Conservation (phyloP, 2,888 invertebrate genomes). For the Gortyna flavago region DNA sequence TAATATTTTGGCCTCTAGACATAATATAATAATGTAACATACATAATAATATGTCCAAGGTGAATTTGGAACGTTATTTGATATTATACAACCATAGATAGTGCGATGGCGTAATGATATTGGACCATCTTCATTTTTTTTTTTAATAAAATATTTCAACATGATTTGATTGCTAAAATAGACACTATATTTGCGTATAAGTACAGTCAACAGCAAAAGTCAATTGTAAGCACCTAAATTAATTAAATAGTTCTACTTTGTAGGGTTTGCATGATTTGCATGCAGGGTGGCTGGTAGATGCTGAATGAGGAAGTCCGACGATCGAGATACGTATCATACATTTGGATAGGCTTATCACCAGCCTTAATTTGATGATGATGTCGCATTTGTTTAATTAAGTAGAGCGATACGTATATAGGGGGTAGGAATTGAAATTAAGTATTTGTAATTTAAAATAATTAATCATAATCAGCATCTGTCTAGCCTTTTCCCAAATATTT, state of each 20-base stretch:
- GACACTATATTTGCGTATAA: background rate
- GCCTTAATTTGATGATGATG: no score
- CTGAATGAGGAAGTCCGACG: background rate
- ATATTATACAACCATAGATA: slow-evolving; percentile 36
- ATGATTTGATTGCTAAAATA: slow-evolving; percentile 19
- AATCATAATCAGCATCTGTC: no score
- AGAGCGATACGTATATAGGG: background rate
- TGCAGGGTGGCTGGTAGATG: background rate
- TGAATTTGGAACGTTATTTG: slow-evolving; percentile 30
- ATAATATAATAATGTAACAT: slow-evolving; percentile 43
- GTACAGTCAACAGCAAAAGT: background rate
- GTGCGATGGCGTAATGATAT: slow-evolving; percentile 26
- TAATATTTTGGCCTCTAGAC: slow-evolving; percentile 43
- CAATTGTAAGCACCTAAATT: background rate
- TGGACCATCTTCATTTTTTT: background rate
- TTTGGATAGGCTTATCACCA: background rate
- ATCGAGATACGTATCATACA: background rate
- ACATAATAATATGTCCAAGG: slow-evolving; percentile 43
- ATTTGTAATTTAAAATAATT: background rate
- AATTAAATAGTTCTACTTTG: background rate
- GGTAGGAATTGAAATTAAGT: background rate
- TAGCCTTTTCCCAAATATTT: no score
- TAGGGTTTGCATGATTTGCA: background rate
- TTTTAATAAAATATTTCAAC: slow-evolving; percentile 4
- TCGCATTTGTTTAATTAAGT: background rate